These are phyloP conservation scores for Fissipunctia ypsillon DNA, from an alignment of 2,888 invertebrate species.

Conservation along the genomic window DNA sequence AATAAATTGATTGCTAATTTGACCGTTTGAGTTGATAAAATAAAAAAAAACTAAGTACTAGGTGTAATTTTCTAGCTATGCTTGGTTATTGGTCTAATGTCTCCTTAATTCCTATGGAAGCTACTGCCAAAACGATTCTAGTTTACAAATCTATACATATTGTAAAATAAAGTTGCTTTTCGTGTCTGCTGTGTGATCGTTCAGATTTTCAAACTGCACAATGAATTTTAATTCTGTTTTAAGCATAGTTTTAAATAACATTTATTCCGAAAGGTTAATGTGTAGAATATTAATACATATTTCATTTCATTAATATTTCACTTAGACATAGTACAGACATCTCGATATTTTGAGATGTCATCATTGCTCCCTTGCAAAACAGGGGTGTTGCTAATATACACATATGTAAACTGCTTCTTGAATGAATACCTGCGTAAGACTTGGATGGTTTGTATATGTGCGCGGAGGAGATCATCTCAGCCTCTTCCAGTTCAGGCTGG, in stretches of 20 bases:
- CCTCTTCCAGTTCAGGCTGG: slow-evolving; percentile 88
- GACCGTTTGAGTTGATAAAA: not conserved
- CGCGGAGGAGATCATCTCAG: slow-evolving; percentile 84
- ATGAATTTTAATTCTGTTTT: not conserved
- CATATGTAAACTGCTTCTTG: not conserved
- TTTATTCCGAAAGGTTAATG: not conserved
- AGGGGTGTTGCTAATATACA: not conserved
- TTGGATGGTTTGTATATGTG: slow-evolving; percentile 81
- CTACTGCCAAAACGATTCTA: not conserved
- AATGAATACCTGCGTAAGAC: slow-evolving; percentile 78
- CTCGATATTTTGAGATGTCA: not conserved
- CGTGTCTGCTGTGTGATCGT: not conserved
- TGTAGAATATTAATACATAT: no score
- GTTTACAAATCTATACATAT: not conserved
- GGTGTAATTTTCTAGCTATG: not conserved
- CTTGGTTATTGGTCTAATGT: not conserved
- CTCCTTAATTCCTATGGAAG: not conserved
- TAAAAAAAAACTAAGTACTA: not conserved
- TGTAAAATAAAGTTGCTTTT: not conserved
- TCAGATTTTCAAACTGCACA: not conserved
- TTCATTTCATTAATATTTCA: no score
- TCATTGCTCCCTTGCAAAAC: not conserved
- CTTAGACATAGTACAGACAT: not conserved
- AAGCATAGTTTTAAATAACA: not conserved
- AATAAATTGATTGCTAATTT: slow-evolving; percentile 12